Evolutionary conservation across 2,888 invertebrate species (phyloP), one percentile per base, ranked within the genome.

Genomic region (Hypolimnas misippus): DNA sequence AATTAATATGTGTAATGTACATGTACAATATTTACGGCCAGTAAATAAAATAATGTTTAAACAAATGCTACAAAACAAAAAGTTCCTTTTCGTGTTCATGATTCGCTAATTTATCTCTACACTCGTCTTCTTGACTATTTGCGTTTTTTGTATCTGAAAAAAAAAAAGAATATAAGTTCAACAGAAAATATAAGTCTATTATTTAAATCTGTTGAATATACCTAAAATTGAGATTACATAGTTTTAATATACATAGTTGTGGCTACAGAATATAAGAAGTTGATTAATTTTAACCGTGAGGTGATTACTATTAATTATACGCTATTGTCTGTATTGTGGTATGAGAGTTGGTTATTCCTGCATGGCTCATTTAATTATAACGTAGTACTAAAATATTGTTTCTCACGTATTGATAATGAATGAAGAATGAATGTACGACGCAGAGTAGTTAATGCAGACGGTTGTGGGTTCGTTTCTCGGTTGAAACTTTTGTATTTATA

Each of bases 101-200:
- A 6, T 8, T 33, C 33, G 5, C 5, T 38, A 1, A 3, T n/a
- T 12, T n/a, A 12, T 38, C n/a, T 38, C 12, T 38, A n/a, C n/a
- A n/a, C 0, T n/a, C 0, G 3, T 12, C n/a, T n/a, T n/a, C 4
- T n/a, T 12, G n/a, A n/a, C n/a, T n/a, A 38, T 54, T 62, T 16
- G 29, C 65, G 65, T 55, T 65, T 62, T 38, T 54, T 57, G 53
- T 71, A 75, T 65, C 72, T 73, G 71, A 25, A 62, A 68, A 65
- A 55, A 69, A 69, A 44, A 14, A 12, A 46, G n/a, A 21, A n/a
- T n/a, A n/a, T n/a, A n/a, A n/a, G n/a, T n/a, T n/a, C n/a, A 25
- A 21, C 1, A 21, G 16, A 7, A 42, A 42, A 10, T 10, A 19
- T 2, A 17, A 8, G 4, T 17, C 8, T n/a, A n/a, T n/a, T n/a